Evolutionary conservation across 2,113 vertebrate genomes (phyloP), one percentile per base, ranked within the genome.

Genomic region (Melanerpes aurifrons): DNA sequence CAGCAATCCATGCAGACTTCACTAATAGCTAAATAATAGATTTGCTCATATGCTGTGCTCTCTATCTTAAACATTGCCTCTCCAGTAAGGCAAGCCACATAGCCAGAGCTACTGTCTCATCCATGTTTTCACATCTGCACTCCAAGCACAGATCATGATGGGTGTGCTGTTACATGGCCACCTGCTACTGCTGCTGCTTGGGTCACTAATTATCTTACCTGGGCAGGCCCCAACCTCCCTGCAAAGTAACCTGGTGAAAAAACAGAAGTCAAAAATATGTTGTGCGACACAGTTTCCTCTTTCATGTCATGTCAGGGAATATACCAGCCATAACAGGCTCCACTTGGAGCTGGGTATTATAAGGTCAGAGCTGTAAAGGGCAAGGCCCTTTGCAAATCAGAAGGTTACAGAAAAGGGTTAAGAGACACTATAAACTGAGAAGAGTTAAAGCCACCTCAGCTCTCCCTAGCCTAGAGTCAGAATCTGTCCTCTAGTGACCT

Each of bases 121-220:
- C 75, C 54, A 6, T 94, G 82, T 92, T 78, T 66, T 69, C 72
- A 28, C 57, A 31, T 70, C 82, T 72, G 62, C 48, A 7, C 83
- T 64, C 62, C 84, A 37, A 84, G 75, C 73, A 50, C 40, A 37
- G 43, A 6, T 50, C 21, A 37, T 26, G 53, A 80, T 21, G 57
- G 37, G 50, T 10, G 0, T 31, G 35, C 35, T 54, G 56, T 45
- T 74, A 40, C 7, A 26, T 53, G 86, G 94, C 79, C 31, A 43
- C 70, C 86, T 4, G 19, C 91, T 58, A 56, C 69, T 10, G 43
- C 53, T 80, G 29, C 95, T 82, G 67, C 91, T 80, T 21, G 3
- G 37, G 29, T 48, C 31, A n/a, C 57, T 92, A 64, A 90, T 91
- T 94, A 89, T 87, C 88, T 94, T 89, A 96, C 87, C 93, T 96